Conservation (phyloP, 1,140 invertebrate species). For the Plectrocnemia conspersa region DNA sequence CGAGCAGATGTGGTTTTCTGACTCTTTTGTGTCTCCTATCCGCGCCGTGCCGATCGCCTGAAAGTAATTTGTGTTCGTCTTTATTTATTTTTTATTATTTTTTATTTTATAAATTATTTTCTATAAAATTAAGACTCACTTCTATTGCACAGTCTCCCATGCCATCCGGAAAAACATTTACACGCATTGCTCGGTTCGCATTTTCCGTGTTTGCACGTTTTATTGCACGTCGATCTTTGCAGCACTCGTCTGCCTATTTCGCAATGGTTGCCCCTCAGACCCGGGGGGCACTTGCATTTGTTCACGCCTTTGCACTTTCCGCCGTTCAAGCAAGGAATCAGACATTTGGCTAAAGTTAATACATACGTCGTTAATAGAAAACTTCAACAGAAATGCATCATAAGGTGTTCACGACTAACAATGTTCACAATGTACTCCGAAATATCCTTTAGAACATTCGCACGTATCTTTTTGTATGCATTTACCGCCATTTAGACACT, state of each 20-base stretch:
- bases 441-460: slow-evolving; percentile 83
- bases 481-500: slow-evolving; percentile 91
- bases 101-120: too few relatives aligned
- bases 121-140: too few relatives aligned
- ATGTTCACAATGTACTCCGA: slow-evolving; percentile 82
- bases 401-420: slow-evolving; percentile 62
- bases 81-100: too few relatives aligned
- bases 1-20: too few relatives aligned
- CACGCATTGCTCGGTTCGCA: slow-evolving; percentile 65
- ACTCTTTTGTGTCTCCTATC: too few relatives aligned
- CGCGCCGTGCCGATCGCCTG: too few relatives aligned
- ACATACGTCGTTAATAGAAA: neutral
- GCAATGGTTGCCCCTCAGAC: slow-evolving; percentile 78
- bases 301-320: slow-evolving; percentile 81
- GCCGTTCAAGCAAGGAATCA: slow-evolving; percentile 81
- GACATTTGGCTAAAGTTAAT: slow-evolving; percentile 69
- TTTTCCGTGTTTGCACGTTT: slow-evolving; percentile 66
- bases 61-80: too few relatives aligned
- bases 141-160: slow-evolving; percentile 65
- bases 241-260: slow-evolving; percentile 68
- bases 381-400: neutral
- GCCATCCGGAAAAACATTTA: slow-evolving; percentile 68
- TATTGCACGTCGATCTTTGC: slow-evolving; percentile 63
- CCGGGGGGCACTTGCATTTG: slow-evolving; percentile 73
- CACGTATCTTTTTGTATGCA: slow-evolving; percentile 90